A percentile compares a stretch with the other conserved stretches of the same genome.
phyloP scores from a whole-genome alignment of 2,113 vertebrate genomes.

The Seriola aureovittata region DNA sequence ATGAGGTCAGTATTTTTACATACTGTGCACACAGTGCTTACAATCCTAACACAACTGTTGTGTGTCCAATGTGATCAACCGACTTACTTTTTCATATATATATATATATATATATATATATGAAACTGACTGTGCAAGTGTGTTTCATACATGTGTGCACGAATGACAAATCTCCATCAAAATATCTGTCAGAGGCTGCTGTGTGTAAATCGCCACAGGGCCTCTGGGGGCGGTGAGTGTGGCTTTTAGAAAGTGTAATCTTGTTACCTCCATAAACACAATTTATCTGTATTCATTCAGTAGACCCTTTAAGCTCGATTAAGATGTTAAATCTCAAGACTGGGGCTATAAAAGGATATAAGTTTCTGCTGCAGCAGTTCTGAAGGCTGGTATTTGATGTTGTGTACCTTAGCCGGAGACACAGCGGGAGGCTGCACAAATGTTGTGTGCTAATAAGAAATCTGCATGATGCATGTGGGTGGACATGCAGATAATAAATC shows the following conservation, averaged over 20 bases:
- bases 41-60: background rate
- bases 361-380: conserved; percentile 2
- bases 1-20: conserved; percentile 9
- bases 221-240: background rate
- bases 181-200: background rate
- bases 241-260: background rate
- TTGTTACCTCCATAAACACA: conserved; percentile 25
- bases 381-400: conserved; percentile 20
- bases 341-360: background rate
- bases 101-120: background rate
- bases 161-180: background rate
- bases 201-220: background rate
- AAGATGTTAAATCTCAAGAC: conserved; percentile 32
- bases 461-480: conserved; percentile 65
- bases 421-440: conserved; percentile 46
- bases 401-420: conserved; percentile 49
- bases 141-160: background rate
- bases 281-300: conserved; percentile 37
- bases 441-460: conserved; percentile 63
- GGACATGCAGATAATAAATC: conserved; percentile 67
- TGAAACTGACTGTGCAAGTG: background rate
- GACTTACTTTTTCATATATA: no score
- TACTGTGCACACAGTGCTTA: background rate
- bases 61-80: no score
- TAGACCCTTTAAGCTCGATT: conserved; percentile 30